Evolutionary conservation across 2,797 vertebrate genomes (phyloP).

Genomic region (Balearica regulorum): DNA sequence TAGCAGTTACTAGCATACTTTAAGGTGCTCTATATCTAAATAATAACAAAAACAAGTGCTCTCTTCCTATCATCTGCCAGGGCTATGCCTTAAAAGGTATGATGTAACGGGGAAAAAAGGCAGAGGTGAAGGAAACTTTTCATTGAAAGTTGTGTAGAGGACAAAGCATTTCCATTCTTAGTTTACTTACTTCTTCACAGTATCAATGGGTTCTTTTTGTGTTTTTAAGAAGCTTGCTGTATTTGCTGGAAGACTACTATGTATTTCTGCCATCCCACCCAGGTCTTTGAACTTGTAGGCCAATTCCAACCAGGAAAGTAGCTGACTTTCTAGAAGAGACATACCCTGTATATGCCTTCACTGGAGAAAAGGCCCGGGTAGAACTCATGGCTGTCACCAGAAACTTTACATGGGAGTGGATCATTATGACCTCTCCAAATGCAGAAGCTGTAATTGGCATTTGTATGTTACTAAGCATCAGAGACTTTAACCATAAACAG

Average conservation of each 20-base stretch:
- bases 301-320: neutral
- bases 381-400: neutral
- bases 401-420: neutral
- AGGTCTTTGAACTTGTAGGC: neutral
- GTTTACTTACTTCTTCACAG: neutral
- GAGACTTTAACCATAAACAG: slow-evolving; percentile 14
- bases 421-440: neutral
- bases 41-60: neutral
- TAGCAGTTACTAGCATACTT: neutral
- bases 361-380: neutral
- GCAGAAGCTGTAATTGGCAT: slow-evolving; percentile 20
- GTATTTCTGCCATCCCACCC: neutral
- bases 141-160: neutral
- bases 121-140: neutral
- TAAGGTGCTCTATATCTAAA: neutral
- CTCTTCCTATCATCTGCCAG: neutral
- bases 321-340: neutral
- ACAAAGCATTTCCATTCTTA: neutral
- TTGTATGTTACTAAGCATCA: neutral
- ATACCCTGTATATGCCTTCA: neutral
- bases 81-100: neutral
- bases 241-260: neutral
- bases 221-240: neutral
- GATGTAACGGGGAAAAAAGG: neutral
- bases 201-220: neutral